Conservation (phyloP, 2,888 invertebrate genomes). For the Itoplectis maculator region DNA sequence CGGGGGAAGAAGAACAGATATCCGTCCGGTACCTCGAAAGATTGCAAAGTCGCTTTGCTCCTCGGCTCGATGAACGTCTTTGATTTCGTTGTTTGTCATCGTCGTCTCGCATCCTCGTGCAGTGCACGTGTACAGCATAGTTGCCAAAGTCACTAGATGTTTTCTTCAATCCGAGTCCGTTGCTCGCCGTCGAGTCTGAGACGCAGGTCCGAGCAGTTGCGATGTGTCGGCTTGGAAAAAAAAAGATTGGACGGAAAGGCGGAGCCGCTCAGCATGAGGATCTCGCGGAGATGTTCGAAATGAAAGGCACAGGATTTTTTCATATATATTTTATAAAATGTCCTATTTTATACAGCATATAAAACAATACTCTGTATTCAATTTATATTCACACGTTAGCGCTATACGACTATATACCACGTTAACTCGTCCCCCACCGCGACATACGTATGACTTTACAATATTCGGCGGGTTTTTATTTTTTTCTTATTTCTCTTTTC, state of each 20-base stretch:
- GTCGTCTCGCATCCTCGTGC: not conserved
- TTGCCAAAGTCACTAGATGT: not conserved
- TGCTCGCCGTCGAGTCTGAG: not conserved
- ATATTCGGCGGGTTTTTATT: constrained; percentile 79
- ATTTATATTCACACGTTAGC: constrained; percentile 84
- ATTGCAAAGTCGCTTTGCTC: not conserved
- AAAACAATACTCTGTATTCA: constrained; percentile 85
- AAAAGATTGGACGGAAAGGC: not conserved
- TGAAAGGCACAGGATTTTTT: constrained; percentile 75
- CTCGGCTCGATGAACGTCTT: constrained; percentile 6
- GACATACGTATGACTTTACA: constrained; percentile 78
- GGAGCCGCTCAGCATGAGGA: not conserved
- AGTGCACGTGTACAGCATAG: not conserved
- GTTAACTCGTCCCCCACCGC: constrained; percentile 68
- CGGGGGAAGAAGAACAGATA: not conserved
- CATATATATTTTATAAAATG: constrained; percentile 85
- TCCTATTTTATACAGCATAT: constrained; percentile 85
- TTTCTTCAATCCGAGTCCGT: not conserved
- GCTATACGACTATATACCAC: constrained; percentile 82
- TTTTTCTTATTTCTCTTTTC: constrained; percentile 22
- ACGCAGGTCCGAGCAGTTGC: not conserved
- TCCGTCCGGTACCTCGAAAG: not conserved
- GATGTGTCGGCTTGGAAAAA: not conserved
- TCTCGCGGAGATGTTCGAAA: constrained; percentile 51
- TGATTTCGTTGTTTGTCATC: not conserved